Conservation (phyloP, 1,140 invertebrate genomes). For the Conus betulinus region DNA sequence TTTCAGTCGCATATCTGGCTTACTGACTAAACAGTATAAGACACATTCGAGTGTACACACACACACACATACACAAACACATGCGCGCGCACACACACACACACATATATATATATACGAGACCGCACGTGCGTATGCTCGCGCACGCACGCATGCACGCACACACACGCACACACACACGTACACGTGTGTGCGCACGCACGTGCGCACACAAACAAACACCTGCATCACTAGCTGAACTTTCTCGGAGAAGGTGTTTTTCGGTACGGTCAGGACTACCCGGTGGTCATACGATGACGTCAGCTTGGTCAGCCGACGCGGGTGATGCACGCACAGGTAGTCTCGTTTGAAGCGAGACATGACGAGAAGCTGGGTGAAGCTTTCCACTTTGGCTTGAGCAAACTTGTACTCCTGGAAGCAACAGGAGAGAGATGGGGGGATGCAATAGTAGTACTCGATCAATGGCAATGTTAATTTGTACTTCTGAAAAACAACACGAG, state of each 20-base stretch:
- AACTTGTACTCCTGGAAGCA: constrained; percentile 67
- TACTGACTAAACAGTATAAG: too few species aligned
- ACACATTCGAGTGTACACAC: too few species aligned
- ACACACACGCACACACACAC: background rate
- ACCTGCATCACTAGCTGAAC: constrained; percentile 70
- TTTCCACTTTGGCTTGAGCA: constrained; percentile 65
- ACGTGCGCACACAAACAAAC: background rate
- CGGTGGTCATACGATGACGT: constrained; percentile 69
- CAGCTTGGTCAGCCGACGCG: constrained; percentile 58
- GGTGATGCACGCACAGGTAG: constrained; percentile 55
- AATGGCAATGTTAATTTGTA: background rate
- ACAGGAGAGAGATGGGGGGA: constrained; percentile 15
- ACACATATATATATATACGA: background rate
- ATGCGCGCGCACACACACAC: background rate
- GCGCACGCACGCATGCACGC: background rate
- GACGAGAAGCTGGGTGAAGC: constrained; percentile 61
- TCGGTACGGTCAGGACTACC: constrained; percentile 61
- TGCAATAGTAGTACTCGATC: background rate
- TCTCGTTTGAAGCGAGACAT: constrained; percentile 71
- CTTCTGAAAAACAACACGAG: background rate
- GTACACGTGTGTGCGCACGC: too few species aligned
- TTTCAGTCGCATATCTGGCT: too few species aligned
- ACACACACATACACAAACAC: background rate
- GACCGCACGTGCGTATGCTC: too few species aligned
- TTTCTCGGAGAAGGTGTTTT: constrained; percentile 60